Conservation (phyloP, 1,140 invertebrate genomes). For the Daktulosphaira vitifoliae region DNA sequence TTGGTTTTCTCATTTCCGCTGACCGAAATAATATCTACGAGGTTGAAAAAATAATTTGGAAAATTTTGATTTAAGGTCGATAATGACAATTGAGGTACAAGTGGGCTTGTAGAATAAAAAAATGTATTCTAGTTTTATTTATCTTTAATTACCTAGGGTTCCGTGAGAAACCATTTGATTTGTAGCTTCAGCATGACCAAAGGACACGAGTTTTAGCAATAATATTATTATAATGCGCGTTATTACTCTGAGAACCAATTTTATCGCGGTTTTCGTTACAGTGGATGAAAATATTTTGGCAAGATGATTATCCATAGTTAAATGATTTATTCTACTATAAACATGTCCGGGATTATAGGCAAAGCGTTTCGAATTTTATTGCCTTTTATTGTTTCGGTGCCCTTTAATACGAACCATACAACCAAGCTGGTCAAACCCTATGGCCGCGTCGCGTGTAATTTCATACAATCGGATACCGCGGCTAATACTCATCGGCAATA, state of each 20-base stretch:
- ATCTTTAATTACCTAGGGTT: constrained; percentile 12
- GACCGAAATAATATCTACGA: too few species aligned
- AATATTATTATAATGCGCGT: neutral
- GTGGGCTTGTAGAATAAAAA: too few species aligned
- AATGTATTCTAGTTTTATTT: constrained; percentile 19
- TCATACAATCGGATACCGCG: constrained; percentile 1
- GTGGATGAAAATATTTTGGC: constrained; percentile 18
- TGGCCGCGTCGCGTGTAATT: too few species aligned
- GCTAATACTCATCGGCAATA: constrained; percentile 1
- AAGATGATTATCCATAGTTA: neutral
- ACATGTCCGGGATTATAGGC: constrained; percentile 1
- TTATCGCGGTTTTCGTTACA: constrained; percentile 17
- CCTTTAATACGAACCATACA: too few species aligned
- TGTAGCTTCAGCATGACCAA: constrained; percentile 2
- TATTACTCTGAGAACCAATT: neutral
- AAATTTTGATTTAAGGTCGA: too few species aligned
- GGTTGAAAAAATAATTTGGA: too few species aligned
- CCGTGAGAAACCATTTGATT: constrained; percentile 21
- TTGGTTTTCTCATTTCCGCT: too few species aligned
- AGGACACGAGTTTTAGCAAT: constrained; percentile 5
- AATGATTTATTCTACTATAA: constrained; percentile 29
- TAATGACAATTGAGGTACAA: too few species aligned
- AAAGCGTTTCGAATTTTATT: constrained; percentile 8
- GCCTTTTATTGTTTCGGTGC: constrained; percentile 10
- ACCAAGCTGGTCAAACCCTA: too few species aligned